Percentiles rank a stretch among this genome's conserved stretches.
Evolutionary conservation across 2,797 vertebrate species (phyloP).

Genomic region (Hydrolagus colliei): DNA sequence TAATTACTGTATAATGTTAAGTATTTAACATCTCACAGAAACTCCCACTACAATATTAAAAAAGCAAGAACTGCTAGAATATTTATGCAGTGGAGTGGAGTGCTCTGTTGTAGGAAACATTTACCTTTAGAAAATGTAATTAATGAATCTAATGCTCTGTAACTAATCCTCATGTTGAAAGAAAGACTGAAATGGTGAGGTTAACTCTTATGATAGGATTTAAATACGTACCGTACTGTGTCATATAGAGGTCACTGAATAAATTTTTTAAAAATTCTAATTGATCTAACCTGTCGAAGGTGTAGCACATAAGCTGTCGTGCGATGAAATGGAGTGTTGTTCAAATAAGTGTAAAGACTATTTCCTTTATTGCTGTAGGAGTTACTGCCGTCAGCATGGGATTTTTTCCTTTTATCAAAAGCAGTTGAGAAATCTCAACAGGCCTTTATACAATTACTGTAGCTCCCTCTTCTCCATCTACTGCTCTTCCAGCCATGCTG

Average conservation of each 20-base stretch:
- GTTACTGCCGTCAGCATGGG: conserved; percentile 60
- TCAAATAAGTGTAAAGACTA: conserved; percentile 76
- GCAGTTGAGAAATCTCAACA: conserved; percentile 73
- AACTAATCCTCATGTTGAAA: background rate
- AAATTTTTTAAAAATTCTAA: conserved; percentile 56
- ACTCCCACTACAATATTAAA: background rate
- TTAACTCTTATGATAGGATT: background rate
- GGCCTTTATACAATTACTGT: conserved; percentile 77
- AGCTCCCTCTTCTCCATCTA: conserved; percentile 69
- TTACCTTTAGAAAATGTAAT: conserved; percentile 38
- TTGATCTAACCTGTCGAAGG: conserved; percentile 43
- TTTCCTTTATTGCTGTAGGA: conserved; percentile 68
- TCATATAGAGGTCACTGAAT: conserved; percentile 33
- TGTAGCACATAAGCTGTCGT: conserved; percentile 68
- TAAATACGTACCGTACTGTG: background rate
- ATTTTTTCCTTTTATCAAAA: conserved; percentile 73
- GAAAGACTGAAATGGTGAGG: background rate
- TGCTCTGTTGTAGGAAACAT: conserved; percentile 16
- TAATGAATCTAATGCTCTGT: background rate
- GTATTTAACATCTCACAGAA: background rate
- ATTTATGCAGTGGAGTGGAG: background rate
- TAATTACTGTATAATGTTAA: background rate
- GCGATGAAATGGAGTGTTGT: conserved; percentile 79
- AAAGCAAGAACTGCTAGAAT: background rate
- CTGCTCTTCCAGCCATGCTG: conserved; percentile 68